A percentile compares a stretch with the other conserved stretches of the same genome.
Conservation (phyloP, 2,888 invertebrate species). For the Amorpha juglandis region DNA sequence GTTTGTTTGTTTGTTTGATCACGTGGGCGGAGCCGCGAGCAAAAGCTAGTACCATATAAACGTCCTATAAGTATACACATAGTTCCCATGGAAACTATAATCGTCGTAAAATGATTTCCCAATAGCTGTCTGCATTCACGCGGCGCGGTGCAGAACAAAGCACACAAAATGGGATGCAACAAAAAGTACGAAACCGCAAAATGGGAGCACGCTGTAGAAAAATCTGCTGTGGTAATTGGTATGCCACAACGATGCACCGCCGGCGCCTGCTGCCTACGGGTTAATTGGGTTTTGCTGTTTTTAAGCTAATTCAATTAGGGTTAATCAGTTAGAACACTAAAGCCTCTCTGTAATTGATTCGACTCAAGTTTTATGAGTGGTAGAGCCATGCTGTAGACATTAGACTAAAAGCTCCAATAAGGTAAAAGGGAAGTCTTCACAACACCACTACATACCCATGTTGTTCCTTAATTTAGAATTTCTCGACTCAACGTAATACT, state of each 20-base stretch:
- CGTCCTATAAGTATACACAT: too few relatives aligned
- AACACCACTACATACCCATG: too few relatives aligned
- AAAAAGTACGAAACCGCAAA: conserved; percentile 16
- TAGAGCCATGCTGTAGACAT: too few relatives aligned
- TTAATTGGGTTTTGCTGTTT: background rate
- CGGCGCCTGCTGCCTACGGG: background rate
- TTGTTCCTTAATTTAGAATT: too few relatives aligned
- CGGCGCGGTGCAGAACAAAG: background rate
- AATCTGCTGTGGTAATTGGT: conserved; percentile 2
- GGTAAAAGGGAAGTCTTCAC: too few relatives aligned
- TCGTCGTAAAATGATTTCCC: conserved; percentile 7
- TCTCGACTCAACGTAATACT: too few relatives aligned
- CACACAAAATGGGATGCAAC: conserved; percentile 1
- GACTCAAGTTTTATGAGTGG: too few relatives aligned
- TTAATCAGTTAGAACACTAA: background rate
- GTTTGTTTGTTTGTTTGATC: too few relatives aligned
- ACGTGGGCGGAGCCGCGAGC: too few relatives aligned
- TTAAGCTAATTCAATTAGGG: background rate
- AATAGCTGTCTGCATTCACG: conserved; percentile 5
- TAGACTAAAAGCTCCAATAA: too few relatives aligned
- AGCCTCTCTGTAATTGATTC: too few relatives aligned
- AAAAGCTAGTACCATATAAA: too few relatives aligned
- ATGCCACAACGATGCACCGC: background rate
- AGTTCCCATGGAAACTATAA: background rate
- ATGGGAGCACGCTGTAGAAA: conserved; percentile 2